Base-by-base conservation (phyloP, 1,140 invertebrate species). In the Lethrus apterus region DNA sequence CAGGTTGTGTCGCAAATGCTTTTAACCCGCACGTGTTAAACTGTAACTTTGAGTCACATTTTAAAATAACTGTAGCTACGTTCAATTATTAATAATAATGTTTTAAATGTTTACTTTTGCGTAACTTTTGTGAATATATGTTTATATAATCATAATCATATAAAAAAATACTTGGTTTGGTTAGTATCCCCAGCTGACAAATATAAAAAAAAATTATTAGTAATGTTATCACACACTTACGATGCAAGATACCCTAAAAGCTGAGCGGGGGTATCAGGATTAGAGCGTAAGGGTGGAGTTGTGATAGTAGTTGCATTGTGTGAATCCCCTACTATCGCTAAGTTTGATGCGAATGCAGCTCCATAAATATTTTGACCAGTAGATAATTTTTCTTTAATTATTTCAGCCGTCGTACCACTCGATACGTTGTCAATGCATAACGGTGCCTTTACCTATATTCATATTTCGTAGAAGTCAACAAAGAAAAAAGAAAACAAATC, bases 211-310 rank as follows among this genome's bases (percentile, higher is more conserved):
- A n/a, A n/a, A n/a, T n/a, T n/a, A n/a, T n/a, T n/a, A n/a, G n/a
- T n/a, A n/a, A n/a, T n/a, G n/a, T n/a, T n/a, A n/a, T n/a, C n/a
- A 38, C 45, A 46, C 44, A 79, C 80, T 81, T 79, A 91, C 87
- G 80, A 79, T 50, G 84, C 80, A 57, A 93, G 68, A 13, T 84
- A 75, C 66, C 88, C 79, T 75, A 90, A 83, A 54, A 93, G 70
- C 59, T 83, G 77, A 30, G 71, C 73, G 40, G 87, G 84, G 47
- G 86, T 90, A 30, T 77, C 75, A 10, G 82, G 70, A 64, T 91
- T 86, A 52, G 83, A 79, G 58, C 87, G 75, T 31, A 94, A 74
- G 30, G 90, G 90, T 45, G 90, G 90, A 55, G 77, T 80, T 63
- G 86, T 80, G 30, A 91, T 73, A 42, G 69, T 60, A 52, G 62